These are phyloP conservation scores for Daboia siamensis DNA, from an alignment of 2,113 vertebrate genomes.

Conservation along the genomic window DNA sequence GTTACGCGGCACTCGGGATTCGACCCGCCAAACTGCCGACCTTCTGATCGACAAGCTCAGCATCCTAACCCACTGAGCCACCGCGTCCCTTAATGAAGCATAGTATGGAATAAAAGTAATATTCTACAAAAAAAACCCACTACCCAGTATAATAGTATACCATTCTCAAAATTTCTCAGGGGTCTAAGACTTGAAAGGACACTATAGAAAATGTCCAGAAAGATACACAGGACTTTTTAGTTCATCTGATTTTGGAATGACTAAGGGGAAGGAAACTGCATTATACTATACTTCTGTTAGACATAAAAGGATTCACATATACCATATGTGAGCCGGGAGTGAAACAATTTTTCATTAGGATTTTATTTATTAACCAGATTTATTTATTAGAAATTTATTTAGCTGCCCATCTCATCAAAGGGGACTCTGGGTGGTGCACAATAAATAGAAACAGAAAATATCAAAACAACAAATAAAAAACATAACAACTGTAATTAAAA, in stretches of 20 bases:
- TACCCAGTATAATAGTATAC: background rate
- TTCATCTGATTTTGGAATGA: background rate
- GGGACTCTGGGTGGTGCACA: background rate
- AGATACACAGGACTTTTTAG: background rate
- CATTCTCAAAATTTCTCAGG: accelerated
- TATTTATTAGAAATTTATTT: background rate
- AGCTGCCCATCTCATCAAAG: background rate
- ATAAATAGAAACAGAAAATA: background rate
- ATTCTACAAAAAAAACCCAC: accelerated
- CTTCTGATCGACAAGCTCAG: too few relatives aligned
- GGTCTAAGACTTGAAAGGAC: accelerated
- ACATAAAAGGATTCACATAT: too few relatives aligned
- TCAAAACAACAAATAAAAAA: background rate
- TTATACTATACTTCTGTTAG: background rate
- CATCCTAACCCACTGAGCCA: too few relatives aligned
- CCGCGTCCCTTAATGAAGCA: too few relatives aligned
- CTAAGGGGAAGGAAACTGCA: background rate
- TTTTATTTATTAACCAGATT: background rate
- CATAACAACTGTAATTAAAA: too few relatives aligned
- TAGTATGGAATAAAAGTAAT: slow-evolving; percentile 56
- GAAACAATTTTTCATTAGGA: background rate
- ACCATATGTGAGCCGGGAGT: background rate
- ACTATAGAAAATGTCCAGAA: background rate
- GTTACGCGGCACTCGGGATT: too few relatives aligned
- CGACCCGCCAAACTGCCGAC: too few relatives aligned